These are phyloP conservation scores for Noctua janthe DNA, from an alignment of 2,888 invertebrate genomes.

Conservation along the genomic window DNA sequence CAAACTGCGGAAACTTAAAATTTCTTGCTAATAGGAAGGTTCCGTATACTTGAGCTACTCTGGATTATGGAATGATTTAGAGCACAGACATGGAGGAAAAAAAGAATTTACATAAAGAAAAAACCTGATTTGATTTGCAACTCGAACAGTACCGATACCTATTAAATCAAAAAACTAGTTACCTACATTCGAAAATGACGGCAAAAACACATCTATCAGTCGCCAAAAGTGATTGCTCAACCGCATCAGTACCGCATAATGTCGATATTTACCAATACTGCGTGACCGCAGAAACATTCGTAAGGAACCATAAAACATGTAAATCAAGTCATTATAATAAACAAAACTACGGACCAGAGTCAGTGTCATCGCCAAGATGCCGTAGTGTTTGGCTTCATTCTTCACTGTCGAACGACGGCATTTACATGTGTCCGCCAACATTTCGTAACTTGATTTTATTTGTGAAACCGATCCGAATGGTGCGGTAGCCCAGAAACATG, in stretches of 20 bases:
- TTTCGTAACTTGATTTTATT: constrained; percentile 39
- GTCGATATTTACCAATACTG: constrained; percentile 37
- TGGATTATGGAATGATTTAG: background rate
- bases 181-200: constrained; percentile 8
- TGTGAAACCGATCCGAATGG: constrained; percentile 50
- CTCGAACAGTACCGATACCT: background rate
- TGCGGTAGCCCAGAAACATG: constrained; percentile 58
- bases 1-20: constrained; percentile 43
- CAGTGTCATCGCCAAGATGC: constrained; percentile 76
- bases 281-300: constrained; percentile 48
- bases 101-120: background rate
- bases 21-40: constrained; percentile 19
- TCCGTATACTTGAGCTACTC: constrained; percentile 40
- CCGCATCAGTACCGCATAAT: constrained; percentile 10
- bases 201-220: constrained; percentile 8
- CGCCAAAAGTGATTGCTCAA: constrained; percentile 18
- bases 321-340: constrained; percentile 79
- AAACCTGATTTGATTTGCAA: constrained; percentile 22
- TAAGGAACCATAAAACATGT: constrained; percentile 79
- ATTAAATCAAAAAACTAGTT: constrained; percentile 37
- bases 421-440: constrained; percentile 74
- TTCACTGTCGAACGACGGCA: constrained; percentile 72
- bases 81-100: background rate
- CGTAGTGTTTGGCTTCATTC: constrained; percentile 79
- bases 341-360: constrained; percentile 76